phyloP scores from a whole-genome alignment of 2,888 invertebrate genomes.

The Pocota personata region DNA sequence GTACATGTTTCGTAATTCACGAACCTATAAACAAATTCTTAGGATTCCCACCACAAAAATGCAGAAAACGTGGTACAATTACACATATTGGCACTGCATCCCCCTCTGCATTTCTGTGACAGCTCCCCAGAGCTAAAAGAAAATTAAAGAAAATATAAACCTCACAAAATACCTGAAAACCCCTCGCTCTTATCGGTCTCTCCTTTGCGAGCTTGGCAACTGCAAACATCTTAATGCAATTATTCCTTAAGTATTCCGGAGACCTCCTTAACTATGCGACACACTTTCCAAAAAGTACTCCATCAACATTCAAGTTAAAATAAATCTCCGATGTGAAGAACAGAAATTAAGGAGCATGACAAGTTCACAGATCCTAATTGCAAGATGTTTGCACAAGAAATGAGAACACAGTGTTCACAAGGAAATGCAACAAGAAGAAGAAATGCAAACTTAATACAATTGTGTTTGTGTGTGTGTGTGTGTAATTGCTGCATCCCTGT shows the following conservation, averaged over 20 bases:
- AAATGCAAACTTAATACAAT: conserved; percentile 29
- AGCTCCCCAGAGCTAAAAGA: background rate
- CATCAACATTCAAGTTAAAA: conserved; percentile 55
- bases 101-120: background rate
- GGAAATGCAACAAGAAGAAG: conserved; percentile 31
- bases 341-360: conserved; percentile 67
- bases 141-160: background rate
- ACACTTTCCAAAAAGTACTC: conserved; percentile 49
- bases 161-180: background rate
- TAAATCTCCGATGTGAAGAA: conserved; percentile 46
- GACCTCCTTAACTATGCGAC: conserved; percentile 41
- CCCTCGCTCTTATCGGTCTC: background rate
- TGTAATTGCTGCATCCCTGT: conserved; percentile 5
- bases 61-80: background rate
- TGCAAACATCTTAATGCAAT: conserved; percentile 44
- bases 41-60: background rate
- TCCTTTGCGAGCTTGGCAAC: background rate
- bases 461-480: background rate
- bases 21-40: background rate
- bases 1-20: no score
- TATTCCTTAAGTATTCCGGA: conserved; percentile 17
- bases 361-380: conserved; percentile 64
- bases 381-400: conserved; percentile 67
- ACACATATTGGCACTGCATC: background rate
- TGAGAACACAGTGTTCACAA: conserved; percentile 41